Percentiles rank a stretch among this genome's conserved stretches.
phyloP scores from a whole-genome alignment of 2,113 vertebrate genomes.

The Notarius lentiginosus region DNA sequence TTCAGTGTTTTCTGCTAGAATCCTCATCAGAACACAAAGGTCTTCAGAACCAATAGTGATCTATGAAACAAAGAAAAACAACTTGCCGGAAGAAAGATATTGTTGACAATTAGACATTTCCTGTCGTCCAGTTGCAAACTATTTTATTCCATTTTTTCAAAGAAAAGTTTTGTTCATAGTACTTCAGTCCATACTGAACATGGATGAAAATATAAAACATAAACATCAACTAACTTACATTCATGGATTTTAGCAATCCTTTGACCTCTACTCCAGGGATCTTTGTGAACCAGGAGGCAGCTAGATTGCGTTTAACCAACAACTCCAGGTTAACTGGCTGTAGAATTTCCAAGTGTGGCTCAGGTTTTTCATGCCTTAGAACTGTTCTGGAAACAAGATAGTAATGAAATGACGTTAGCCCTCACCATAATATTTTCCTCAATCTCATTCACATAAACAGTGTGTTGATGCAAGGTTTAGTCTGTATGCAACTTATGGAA shows the following conservation, averaged over 20 bases:
- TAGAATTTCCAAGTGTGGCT: slow-evolving; percentile 82
- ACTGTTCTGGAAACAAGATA: slow-evolving; percentile 68
- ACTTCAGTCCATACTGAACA: background rate
- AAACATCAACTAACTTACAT: slow-evolving; percentile 68
- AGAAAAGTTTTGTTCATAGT: background rate
- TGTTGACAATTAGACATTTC: background rate
- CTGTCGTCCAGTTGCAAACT: background rate
- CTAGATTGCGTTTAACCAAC: slow-evolving; percentile 83
- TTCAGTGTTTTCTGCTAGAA: slow-evolving; percentile 86
- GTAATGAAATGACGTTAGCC: background rate
- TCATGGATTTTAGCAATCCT: slow-evolving; percentile 81
- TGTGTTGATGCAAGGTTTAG: background rate
- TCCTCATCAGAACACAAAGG: slow-evolving; percentile 83
- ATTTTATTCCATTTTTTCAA: background rate
- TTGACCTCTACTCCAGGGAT: slow-evolving; percentile 83
- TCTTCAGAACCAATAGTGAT: slow-evolving; percentile 87
- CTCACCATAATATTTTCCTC: background rate
- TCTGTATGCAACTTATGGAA: background rate
- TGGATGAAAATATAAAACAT: background rate
- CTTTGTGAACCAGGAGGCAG: slow-evolving; percentile 84
- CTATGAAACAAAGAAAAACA: slow-evolving; percentile 61
- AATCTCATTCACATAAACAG: background rate
- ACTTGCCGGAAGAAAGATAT: background rate
- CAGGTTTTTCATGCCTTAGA: slow-evolving; percentile 60
- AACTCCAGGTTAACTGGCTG: slow-evolving; percentile 89